phyloP scores from a whole-genome alignment of 2,888 invertebrate species.

The Drosophila ustulata region DNA sequence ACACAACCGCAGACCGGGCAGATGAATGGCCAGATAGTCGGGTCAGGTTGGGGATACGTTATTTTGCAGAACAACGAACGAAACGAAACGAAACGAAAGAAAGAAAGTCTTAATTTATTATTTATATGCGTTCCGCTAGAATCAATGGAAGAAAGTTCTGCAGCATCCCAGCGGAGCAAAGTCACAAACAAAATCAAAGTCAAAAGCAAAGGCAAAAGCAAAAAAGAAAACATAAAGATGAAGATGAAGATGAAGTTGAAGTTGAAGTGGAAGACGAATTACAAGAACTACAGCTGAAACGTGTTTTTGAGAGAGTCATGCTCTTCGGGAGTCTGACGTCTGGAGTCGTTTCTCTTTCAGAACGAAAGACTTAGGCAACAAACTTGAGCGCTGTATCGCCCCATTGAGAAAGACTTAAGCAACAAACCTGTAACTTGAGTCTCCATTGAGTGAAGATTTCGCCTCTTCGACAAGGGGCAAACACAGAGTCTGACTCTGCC shows the following conservation, averaged over 20 bases:
- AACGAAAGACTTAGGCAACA: conserved; percentile 80
- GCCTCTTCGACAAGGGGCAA: conserved; percentile 26
- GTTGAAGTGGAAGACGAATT: conserved; percentile 1
- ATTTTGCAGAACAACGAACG: conserved; percentile 56
- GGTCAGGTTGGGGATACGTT: conserved; percentile 6
- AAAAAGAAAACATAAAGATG: conserved; percentile 4
- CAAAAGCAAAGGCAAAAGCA: conserved; percentile 29
- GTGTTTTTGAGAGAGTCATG: conserved; percentile 44
- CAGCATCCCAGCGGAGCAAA: conserved; percentile 62
- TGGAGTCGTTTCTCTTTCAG: conserved; percentile 58
- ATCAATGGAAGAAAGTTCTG: conserved; percentile 76
- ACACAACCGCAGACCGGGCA: conserved; percentile 52
- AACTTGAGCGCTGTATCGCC: conserved; percentile 61
- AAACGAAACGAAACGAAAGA: conserved; percentile 4
- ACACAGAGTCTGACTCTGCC: conserved; percentile 18
- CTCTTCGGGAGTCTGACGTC: conserved; percentile 28
- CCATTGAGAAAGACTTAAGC: conserved; percentile 77
- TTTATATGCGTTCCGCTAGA: conserved; percentile 73
- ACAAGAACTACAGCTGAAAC: conserved; percentile 29
- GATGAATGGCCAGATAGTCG: conserved; percentile 19
- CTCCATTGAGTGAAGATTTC: conserved; percentile 50
- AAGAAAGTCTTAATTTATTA: conserved; percentile 78
- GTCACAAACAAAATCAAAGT: conserved; percentile 12
- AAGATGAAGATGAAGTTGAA: neutral
- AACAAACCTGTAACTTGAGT: conserved; percentile 70